A percentile compares a stretch with the other conserved stretches of the same genome.
phyloP scores from a whole-genome alignment of 2,888 invertebrate genomes.

The Tribolium freemani region DNA sequence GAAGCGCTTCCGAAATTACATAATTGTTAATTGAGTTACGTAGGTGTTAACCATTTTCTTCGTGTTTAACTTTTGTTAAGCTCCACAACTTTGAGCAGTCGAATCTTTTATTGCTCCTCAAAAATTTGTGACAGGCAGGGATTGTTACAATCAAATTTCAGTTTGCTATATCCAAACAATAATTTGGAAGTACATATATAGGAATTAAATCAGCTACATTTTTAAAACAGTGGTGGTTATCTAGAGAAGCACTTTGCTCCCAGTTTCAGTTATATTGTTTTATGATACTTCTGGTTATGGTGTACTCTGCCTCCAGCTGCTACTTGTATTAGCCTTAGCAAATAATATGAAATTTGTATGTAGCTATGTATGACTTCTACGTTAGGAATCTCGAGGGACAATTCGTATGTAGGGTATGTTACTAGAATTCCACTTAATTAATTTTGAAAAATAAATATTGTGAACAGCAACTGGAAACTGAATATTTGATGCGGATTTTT shows the following conservation, averaged over 20 bases:
- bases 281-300: neutral
- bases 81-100: too few species aligned
- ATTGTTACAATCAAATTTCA: too few species aligned
- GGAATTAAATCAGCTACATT: too few species aligned
- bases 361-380: conserved; percentile 1
- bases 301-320: neutral
- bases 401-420: neutral
- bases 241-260: too few species aligned
- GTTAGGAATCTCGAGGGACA: neutral
- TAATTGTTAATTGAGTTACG: neutral
- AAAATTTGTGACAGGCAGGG: neutral
- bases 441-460: neutral
- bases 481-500: too few species aligned
- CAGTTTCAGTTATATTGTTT: too few species aligned
- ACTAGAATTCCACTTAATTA: conserved; percentile 1
- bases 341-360: neutral
- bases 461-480: too few species aligned
- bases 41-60: conserved; percentile 1
- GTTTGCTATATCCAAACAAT: too few species aligned
- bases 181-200: too few species aligned
- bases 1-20: neutral
- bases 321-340: neutral
- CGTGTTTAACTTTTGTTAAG: neutral
- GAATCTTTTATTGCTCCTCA: neutral
- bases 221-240: too few species aligned